Base-by-base conservation (phyloP, 2,797 vertebrate genomes). In the Erithacus rubecula region DNA sequence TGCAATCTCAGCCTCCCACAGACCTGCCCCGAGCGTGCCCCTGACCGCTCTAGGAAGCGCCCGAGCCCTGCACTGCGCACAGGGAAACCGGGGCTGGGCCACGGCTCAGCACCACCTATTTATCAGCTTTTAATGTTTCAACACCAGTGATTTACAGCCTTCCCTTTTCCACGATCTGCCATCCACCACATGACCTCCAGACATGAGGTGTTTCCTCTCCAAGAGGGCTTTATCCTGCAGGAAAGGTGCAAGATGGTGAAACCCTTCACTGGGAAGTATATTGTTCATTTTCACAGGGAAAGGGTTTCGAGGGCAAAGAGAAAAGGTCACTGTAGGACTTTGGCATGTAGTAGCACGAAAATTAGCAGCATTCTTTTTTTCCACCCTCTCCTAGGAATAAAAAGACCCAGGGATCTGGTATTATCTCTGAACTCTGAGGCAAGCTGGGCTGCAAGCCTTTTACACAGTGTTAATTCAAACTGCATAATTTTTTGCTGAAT, bases 401-500 rank as follows among this genome's bases (percentile, higher is more conserved):
- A 86, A 82, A 72, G 81, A 94, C 56, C 13, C 43, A 83, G 51
- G 62, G 71, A 89, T 41, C 1, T 30, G 47, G 36, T 77, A 69
- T 83, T 84, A 93, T 90, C 24, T 79, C 46, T 68, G 79, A 92
- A 84, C 47, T 69, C 64, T 80, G 44, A 93, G 52, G 91, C 76
- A 95, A 92, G 84, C 55, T 5, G 8, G 69, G 72, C 60, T 96
- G 86, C 63, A 91, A 94, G 44, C 62, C 90, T 87, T 95, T 95
- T 82, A 90, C 52, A 82, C 56, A 87, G 47, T 37, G 78, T 55
- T 90, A 92, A 96, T 94, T 93, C 90, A 94, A 96, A 93, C 47
- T 2, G 14, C 21, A 27, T 52, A 37, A 34, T 51, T 95, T 95
- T 94, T 93, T 85, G 24, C 93, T 94, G 90, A 95, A 95, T 93